phyloP scores from a whole-genome alignment of 2,888 invertebrate species.

The Netelia inedita region DNA sequence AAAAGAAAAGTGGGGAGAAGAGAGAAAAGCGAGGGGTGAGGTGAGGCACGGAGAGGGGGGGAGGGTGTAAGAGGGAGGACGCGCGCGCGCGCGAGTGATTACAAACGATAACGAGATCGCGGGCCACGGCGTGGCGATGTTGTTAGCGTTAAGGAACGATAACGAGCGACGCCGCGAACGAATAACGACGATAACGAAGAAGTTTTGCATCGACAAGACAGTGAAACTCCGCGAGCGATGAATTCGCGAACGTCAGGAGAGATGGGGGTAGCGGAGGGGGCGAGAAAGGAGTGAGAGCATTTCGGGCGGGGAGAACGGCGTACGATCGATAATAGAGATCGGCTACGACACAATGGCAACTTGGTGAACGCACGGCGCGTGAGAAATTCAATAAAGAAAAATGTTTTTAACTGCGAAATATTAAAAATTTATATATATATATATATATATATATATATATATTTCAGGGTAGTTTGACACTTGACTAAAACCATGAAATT shows the following conservation, averaged over 20 bases:
- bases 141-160: constrained; percentile 82
- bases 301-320: constrained; percentile 18
- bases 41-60: constrained; percentile 4
- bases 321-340: constrained; percentile 45
- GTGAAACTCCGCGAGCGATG: constrained; percentile 27
- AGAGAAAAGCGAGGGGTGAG: neutral
- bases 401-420: too few species aligned
- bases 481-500: neutral
- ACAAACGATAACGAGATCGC: constrained; percentile 82
- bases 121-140: constrained; percentile 79
- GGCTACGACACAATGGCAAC: neutral
- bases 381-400: too few species aligned
- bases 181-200: constrained; percentile 77
- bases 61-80: constrained; percentile 20
- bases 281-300: neutral
- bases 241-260: neutral
- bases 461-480: neutral
- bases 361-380: neutral
- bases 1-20: constrained; percentile 31
- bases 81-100: constrained; percentile 67
- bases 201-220: constrained; percentile 70
- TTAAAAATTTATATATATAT: too few species aligned
- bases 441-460: too few species aligned
- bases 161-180: constrained; percentile 75
- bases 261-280: neutral